Percentiles rank a stretch among this genome's conserved stretches.
Conservation (phyloP, 2,113 vertebrate genomes). For the Chamaea fasciata region DNA sequence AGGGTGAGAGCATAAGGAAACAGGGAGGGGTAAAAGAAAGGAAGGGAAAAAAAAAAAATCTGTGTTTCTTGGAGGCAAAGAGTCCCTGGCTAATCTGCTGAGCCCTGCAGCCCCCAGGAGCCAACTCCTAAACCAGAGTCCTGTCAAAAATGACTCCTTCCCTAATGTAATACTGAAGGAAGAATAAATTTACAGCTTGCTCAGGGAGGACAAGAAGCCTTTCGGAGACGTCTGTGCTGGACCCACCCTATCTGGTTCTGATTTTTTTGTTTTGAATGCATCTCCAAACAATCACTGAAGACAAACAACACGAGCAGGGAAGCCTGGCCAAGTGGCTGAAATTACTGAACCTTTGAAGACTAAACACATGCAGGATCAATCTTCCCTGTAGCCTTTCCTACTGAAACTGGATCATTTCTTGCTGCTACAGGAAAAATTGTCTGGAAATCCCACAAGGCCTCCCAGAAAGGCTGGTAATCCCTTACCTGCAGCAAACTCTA, state of each 20-base stretch:
- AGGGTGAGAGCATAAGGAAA: background rate
- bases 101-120: background rate
- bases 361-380: background rate
- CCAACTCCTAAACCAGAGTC: background rate
- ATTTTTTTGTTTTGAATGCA: conserved; percentile 41
- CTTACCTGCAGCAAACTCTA: background rate
- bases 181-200: background rate
- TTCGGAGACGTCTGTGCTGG: background rate
- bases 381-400: background rate
- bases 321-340: conserved; percentile 3
- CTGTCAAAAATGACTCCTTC: background rate
- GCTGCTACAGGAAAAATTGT: background rate
- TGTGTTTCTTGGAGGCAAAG: background rate
- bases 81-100: background rate
- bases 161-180: background rate
- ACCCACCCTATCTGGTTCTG: background rate
- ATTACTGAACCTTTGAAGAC: conserved; percentile 39
- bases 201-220: background rate
- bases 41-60: background rate
- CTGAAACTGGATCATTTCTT: background rate
- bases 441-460: background rate
- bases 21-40: background rate
- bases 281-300: conserved; percentile 44
- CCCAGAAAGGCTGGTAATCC: background rate
- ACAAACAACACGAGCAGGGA: background rate